Evolutionary conservation across 2,797 vertebrate genomes (phyloP).

Genomic region (Bovichtus variegatus): DNA sequence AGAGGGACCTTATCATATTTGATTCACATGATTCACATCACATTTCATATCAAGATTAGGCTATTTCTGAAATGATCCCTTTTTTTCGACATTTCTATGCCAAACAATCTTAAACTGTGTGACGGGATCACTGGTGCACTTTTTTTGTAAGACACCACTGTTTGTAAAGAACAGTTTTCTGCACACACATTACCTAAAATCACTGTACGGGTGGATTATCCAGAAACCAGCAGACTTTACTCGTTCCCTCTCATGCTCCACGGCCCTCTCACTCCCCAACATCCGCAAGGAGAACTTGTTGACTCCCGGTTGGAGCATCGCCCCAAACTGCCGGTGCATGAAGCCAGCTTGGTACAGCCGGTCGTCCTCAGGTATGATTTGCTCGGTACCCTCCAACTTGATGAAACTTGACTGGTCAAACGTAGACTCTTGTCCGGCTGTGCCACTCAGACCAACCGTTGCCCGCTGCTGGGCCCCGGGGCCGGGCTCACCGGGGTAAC

Average conservation of each 20-base stretch:
- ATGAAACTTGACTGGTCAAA: constrained; percentile 89
- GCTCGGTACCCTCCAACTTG: constrained; percentile 92
- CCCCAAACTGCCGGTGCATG: constrained; percentile 97
- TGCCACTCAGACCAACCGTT: constrained; percentile 63
- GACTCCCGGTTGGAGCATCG: constrained; percentile 98
- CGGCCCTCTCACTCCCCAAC: constrained; percentile 98
- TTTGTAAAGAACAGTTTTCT: constrained; percentile 12
- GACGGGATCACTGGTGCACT: constrained; percentile 40
- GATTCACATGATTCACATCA: no score
- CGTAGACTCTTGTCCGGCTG: constrained; percentile 74
- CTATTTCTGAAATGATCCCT: constrained; percentile 8
- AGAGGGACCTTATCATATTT: not conserved
- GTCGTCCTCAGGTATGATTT: constrained; percentile 92
- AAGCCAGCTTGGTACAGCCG: constrained; percentile 92
- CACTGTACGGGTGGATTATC: constrained; percentile 99
- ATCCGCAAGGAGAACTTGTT: constrained; percentile 99
- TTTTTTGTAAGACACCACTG: not conserved
- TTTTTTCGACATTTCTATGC: constrained; percentile 7
- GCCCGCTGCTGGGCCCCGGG: constrained; percentile 75
- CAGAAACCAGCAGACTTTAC: constrained; percentile 98
- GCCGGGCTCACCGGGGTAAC: constrained; percentile 80
- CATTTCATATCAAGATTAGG: not conserved
- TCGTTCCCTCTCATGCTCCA: constrained; percentile 97
- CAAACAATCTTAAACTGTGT: constrained; percentile 21
- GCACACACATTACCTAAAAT: constrained; percentile 93